Conservation (phyloP, 30 jellyfish, hydroid and myxozoan species). For the Nemopilema nomurai region DNA sequence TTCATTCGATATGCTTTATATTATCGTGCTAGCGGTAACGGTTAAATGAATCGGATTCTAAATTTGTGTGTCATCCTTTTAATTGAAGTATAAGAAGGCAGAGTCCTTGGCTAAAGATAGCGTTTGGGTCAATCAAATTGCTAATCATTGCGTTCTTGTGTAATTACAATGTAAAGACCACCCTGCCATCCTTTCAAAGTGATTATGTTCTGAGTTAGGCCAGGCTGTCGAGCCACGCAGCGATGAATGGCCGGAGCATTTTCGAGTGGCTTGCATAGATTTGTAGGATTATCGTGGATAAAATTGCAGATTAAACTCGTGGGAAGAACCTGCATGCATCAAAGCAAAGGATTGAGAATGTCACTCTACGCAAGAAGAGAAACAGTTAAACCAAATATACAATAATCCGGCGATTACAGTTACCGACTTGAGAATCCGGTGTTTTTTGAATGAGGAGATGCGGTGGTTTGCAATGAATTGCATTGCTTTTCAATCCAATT, state of each 20-base stretch:
- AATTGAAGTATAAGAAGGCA: background rate
- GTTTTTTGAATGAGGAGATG: background rate
- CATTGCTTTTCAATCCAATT: background rate
- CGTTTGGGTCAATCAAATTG: background rate
- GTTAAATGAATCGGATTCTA: background rate
- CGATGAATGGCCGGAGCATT: background rate
- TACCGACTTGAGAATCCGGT: background rate
- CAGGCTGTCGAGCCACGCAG: background rate
- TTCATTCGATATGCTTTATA: background rate
- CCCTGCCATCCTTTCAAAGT: background rate
- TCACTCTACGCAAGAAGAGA: slow-evolving; percentile 22
- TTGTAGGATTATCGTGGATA: background rate
- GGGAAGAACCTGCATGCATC: background rate
- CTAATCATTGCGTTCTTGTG: background rate
- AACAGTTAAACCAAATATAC: slow-evolving; percentile 8
- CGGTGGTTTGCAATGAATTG: background rate
- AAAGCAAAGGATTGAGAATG: slow-evolving; percentile 10
- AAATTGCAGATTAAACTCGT: background rate
- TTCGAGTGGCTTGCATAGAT: background rate
- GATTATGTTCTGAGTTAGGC: background rate
- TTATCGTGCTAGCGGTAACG: background rate
- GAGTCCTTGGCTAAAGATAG: background rate
- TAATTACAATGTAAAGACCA: background rate
- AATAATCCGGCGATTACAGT: slow-evolving; percentile 12
- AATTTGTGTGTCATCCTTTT: too few relatives aligned